A percentile compares a stretch with the other conserved stretches of the same genome.
These are phyloP conservation scores for Sinotaia quadrata DNA, from an alignment of 2,888 invertebrate species.

Conservation along the genomic window DNA sequence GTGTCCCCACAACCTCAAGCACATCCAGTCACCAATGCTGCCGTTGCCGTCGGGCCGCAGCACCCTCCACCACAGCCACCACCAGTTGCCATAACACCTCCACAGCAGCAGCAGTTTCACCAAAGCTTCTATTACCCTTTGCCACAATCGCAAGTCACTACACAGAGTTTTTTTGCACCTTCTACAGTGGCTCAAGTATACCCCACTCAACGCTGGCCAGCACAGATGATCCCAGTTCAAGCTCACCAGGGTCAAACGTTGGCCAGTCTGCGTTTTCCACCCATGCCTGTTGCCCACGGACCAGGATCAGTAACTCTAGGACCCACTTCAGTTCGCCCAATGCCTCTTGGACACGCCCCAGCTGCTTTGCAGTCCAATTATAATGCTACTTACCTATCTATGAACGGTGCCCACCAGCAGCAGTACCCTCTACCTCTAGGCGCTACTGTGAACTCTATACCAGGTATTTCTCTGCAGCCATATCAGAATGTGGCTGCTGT, in stretches of 20 bases:
- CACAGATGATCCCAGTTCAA: not conserved
- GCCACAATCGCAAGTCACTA: not conserved
- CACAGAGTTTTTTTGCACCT: constrained; percentile 18
- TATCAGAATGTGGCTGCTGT: constrained; percentile 8
- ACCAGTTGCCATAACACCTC: constrained; percentile 13
- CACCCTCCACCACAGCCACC: constrained; percentile 20
- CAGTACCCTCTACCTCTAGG: constrained; percentile 21
- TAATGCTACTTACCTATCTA: not conserved
- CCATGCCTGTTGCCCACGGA: not conserved
- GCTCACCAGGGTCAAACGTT: constrained; percentile 18
- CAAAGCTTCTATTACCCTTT: constrained; percentile 10
- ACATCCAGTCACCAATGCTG: constrained; percentile 3
- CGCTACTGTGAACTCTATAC: constrained; percentile 21
- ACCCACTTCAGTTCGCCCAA: constrained; percentile 17
- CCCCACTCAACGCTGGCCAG: constrained; percentile 3
- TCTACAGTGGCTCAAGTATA: constrained; percentile 10
- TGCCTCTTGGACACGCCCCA: not conserved
- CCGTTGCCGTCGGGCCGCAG: constrained; percentile 10
- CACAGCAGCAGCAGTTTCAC: constrained; percentile 14
- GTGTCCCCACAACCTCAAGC: constrained; percentile 18
- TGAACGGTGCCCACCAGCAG: constrained; percentile 15
- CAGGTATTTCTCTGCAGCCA: constrained; percentile 20
- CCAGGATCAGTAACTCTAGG: constrained; percentile 15
- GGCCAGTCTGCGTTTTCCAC: constrained; percentile 13
- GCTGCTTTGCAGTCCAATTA: not conserved